Conservation (phyloP, 2,113 vertebrate genomes). For the Vulpes ferrilata region DNA sequence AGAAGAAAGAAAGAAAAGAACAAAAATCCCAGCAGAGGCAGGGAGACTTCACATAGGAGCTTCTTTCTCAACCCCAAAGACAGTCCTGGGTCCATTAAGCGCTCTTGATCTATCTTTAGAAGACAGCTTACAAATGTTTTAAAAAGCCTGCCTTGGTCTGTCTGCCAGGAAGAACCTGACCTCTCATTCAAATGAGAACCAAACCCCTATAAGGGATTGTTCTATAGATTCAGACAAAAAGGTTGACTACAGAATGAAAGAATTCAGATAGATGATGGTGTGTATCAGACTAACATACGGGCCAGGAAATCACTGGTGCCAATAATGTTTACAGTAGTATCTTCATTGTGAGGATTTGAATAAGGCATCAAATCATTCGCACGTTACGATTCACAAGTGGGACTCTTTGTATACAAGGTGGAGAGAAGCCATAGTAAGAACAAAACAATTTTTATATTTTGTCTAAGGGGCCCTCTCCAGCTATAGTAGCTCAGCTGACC, state of each 20-base stretch:
- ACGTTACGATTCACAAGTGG: not conserved
- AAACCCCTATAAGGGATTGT: not conserved
- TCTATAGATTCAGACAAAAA: not conserved
- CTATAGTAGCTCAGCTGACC: not conserved
- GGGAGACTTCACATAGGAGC: not conserved
- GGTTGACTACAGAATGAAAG: not conserved
- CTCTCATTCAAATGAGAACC: conserved; percentile 1
- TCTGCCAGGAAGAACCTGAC: not conserved
- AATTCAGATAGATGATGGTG: not conserved
- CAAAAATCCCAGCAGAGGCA: not conserved
- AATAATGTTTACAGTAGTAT: not conserved
- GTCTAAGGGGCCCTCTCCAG: not conserved
- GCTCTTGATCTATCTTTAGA: not conserved
- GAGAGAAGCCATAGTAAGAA: not conserved
- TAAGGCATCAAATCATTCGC: not conserved
- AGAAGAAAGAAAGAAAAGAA: not conserved
- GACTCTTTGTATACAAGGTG: not conserved
- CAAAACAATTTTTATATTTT: not conserved
- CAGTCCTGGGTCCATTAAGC: not conserved
- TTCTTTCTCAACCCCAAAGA: not conserved
- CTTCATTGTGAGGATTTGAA: not conserved
- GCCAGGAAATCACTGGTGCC: not conserved
- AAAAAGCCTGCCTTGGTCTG: not conserved
- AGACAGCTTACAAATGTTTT: not conserved
- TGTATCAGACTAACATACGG: not conserved